A percentile compares a stretch with the other conserved stretches of the same genome.
Evolutionary conservation across 2,888 invertebrate species (phyloP).

Genomic region (Mimachlamys varia): DNA sequence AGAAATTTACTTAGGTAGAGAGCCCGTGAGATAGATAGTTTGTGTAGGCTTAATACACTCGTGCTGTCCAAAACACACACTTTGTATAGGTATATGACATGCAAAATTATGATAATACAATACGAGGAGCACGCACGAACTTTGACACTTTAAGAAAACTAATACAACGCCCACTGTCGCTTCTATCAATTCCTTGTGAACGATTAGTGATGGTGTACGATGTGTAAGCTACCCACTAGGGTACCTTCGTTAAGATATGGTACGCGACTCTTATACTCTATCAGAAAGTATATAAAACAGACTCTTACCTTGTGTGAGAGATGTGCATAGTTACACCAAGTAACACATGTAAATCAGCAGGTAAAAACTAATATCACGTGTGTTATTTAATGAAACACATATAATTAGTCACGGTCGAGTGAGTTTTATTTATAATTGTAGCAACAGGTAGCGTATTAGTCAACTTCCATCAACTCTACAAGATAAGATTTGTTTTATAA

Average conservation of each 20-base stretch:
- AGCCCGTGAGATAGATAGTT: too few species aligned
- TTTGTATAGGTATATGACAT: background rate
- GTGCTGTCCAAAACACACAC: background rate
- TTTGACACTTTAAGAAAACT: background rate
- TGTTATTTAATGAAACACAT: background rate
- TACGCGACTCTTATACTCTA: background rate
- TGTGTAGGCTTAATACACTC: too few species aligned
- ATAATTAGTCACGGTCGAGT: background rate
- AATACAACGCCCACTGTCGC: background rate
- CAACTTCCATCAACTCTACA: background rate
- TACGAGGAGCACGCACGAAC: background rate
- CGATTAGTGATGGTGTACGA: background rate
- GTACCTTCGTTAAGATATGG: background rate
- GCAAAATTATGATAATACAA: background rate
- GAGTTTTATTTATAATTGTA: background rate
- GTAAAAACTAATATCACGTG: conserved; percentile 3
- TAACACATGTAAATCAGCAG: background rate
- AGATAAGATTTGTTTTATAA: background rate
- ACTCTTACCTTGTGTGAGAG: background rate
- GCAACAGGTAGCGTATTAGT: background rate
- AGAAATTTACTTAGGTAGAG: too few species aligned
- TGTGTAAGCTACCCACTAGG: background rate
- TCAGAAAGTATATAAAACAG: background rate
- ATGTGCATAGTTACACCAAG: background rate
- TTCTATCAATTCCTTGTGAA: background rate